Conservation (phyloP, 1,140 invertebrate species). For the Pseudobourletiella spinata region DNA sequence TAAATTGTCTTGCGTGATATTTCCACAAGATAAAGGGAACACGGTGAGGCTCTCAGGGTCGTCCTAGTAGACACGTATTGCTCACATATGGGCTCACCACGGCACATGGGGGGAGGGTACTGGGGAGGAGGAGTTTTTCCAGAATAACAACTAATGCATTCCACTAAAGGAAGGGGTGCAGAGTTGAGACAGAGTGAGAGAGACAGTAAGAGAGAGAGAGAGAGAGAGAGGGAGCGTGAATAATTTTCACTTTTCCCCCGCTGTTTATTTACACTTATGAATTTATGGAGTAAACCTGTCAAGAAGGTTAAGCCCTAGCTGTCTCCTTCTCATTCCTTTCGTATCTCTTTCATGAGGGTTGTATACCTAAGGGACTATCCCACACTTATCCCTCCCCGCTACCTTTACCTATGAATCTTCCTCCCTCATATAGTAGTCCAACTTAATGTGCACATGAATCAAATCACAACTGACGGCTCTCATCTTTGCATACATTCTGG, state of each 20-base stretch:
- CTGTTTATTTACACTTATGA: slow-evolving; percentile 10
- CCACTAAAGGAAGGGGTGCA: too few relatives aligned
- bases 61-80: not conserved
- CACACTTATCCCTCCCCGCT: not conserved
- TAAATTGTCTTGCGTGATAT: too few relatives aligned
- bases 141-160: too few relatives aligned
- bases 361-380: not conserved
- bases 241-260: slow-evolving; percentile 10
- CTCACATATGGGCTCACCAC: not conserved
- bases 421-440: not conserved
- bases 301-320: slow-evolving; percentile 8
- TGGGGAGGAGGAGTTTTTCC: too few relatives aligned
- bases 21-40: too few relatives aligned
- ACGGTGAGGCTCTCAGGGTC: too few relatives aligned
- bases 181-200: too few relatives aligned
- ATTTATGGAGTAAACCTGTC: slow-evolving; percentile 12
- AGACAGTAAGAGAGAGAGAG: not conserved
- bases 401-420: not conserved
- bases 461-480: not conserved
- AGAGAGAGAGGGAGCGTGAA: not conserved
- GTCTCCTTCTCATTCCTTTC: not conserved
- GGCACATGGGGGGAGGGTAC: not conserved
- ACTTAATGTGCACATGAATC: not conserved
- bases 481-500: not conserved
- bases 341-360: too few relatives aligned